Conservation (phyloP, 1,140 invertebrate species). For the Brachystomella parvula region DNA sequence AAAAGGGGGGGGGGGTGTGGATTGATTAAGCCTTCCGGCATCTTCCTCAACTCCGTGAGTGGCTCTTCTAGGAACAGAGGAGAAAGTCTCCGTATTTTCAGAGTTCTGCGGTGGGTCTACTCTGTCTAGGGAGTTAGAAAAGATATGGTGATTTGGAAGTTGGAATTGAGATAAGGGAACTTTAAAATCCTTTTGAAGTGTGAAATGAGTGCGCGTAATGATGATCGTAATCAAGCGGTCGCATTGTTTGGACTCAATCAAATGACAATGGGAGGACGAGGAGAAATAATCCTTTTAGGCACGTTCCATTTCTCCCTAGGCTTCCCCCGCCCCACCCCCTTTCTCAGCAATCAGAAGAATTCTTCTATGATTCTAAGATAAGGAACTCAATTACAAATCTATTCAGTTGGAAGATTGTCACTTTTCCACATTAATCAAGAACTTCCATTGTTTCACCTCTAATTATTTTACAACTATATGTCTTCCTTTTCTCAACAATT, state of each 20-base stretch:
- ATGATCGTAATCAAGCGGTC: slow-evolving; percentile 10
- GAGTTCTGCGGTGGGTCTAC: too few species aligned
- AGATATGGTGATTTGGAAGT: too few species aligned
- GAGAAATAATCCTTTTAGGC: slow-evolving; percentile 4
- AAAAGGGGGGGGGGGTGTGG: too few species aligned
- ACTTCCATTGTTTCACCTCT: neutral
- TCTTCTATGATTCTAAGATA: neutral
- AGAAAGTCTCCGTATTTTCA: too few species aligned
- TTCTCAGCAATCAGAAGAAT: neutral
- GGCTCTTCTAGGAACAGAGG: too few species aligned
- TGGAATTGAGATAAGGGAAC: too few species aligned
- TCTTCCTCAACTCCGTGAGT: too few species aligned
- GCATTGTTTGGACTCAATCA: slow-evolving; percentile 11
- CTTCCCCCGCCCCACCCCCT: neutral
- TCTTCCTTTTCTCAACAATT: too few species aligned
- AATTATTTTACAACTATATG: too few species aligned
- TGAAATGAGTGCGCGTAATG: slow-evolving; percentile 9
- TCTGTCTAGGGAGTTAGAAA: too few species aligned
- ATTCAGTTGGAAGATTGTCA: neutral
- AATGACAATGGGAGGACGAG: neutral
- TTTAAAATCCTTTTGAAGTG: slow-evolving; percentile 11
- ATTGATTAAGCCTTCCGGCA: too few species aligned
- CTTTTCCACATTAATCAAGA: neutral
- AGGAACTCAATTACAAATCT: slow-evolving; percentile 7
- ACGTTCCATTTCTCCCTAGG: neutral